Evolutionary conservation across 37 sponge, comb jelly and placozoan species (phyloP).

Genomic region (Halichondria panicea): DNA sequence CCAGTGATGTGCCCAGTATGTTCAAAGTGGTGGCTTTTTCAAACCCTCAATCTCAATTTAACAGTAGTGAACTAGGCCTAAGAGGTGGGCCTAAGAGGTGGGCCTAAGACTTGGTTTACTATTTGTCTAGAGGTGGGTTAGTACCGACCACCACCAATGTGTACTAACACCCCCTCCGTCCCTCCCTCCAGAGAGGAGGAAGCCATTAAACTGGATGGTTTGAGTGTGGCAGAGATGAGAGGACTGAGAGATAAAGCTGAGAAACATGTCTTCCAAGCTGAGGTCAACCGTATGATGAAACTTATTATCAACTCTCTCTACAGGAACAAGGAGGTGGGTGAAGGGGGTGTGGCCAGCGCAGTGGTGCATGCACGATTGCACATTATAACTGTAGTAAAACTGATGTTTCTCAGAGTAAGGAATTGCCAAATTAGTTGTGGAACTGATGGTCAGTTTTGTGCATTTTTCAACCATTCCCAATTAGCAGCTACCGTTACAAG

Average conservation of each 20-base stretch:
- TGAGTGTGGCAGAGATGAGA: slow-evolving; percentile 98
- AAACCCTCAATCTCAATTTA: no score
- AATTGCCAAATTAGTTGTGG: no score
- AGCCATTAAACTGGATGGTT: slow-evolving; percentile 96
- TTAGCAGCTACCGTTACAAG: not conserved
- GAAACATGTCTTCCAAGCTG: slow-evolving; percentile 93
- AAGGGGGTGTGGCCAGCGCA: not conserved
- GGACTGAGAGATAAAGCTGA: slow-evolving; percentile 87
- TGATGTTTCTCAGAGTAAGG: not conserved
- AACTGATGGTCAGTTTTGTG: not conserved
- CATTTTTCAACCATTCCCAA: not conserved
- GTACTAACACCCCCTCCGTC: no score
- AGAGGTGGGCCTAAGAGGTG: no score
- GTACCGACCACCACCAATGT: no score
- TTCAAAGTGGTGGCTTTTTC: no score
- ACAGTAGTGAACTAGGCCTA: no score
- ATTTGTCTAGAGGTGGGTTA: no score
- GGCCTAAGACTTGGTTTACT: no score
- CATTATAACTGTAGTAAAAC: not conserved
- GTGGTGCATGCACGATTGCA: not conserved
- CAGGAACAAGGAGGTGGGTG: slow-evolving; percentile 94
- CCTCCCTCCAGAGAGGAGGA: slow-evolving; percentile 89
- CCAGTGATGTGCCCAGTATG: no score
- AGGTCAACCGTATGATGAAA: slow-evolving; percentile 99
- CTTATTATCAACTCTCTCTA: slow-evolving; percentile 99